Evolutionary conservation across 2,113 vertebrate genomes (phyloP).

Genomic region (Tupaia chinensis): DNA sequence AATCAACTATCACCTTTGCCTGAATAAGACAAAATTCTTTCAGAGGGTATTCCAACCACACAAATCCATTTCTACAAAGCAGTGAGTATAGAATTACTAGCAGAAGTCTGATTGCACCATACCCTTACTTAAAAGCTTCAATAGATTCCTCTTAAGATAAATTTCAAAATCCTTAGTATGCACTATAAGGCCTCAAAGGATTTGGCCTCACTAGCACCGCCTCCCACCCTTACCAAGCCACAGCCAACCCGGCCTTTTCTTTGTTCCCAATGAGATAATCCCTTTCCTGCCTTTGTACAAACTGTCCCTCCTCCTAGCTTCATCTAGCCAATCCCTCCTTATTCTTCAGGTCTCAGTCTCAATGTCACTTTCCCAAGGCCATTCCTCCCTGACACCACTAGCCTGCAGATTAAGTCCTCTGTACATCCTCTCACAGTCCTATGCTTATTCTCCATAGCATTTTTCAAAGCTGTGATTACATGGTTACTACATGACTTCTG

Average conservation of each 20-base stretch:
- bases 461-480: not conserved
- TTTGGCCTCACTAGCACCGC: not conserved
- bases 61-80: not conserved
- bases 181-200: not conserved
- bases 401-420: not conserved
- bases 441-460: not conserved
- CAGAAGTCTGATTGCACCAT: not conserved
- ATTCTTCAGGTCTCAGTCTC: not conserved
- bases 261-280: not conserved
- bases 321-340: not conserved
- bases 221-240: no score
- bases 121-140: not conserved
- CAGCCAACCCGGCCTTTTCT: not conserved
- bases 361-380: not conserved
- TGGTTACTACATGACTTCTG: not conserved
- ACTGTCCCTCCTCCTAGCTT: not conserved
- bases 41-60: not conserved
- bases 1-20: not conserved
- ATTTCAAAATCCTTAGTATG: not conserved
- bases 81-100: not conserved
- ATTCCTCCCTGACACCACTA: not conserved
- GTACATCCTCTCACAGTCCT: not conserved
- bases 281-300: not conserved
- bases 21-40: not conserved
- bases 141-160: conserved; percentile 14